These are phyloP conservation scores for Babylonia areolata DNA, from an alignment of 1,140 invertebrate species.

Conservation along the genomic window DNA sequence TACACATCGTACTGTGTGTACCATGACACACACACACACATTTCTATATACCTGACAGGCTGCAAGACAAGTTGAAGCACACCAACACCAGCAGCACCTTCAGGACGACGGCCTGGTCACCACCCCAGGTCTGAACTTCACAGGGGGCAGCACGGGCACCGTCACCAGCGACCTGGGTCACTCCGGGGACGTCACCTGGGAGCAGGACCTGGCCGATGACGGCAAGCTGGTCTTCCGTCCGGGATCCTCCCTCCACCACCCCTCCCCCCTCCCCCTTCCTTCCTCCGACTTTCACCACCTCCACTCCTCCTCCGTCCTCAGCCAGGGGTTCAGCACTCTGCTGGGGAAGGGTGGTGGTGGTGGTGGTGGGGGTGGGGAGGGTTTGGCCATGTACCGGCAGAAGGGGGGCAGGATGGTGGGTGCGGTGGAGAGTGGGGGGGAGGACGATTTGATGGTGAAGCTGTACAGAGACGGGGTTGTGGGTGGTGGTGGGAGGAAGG, in stretches of 20 bases:
- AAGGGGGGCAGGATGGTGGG: background rate
- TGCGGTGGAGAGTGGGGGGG: background rate
- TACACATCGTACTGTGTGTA: too few relatives aligned
- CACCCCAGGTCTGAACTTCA: background rate
- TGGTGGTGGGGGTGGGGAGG: background rate
- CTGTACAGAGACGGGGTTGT: conserved; percentile 1
- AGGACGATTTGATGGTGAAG: background rate
- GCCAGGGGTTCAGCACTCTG: background rate
- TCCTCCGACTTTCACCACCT: background rate
- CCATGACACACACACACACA: too few relatives aligned
- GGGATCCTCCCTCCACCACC: background rate
- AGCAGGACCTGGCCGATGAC: conserved; percentile 25
- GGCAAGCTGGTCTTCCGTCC: conserved; percentile 1
- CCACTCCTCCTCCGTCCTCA: background rate
- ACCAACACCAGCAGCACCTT: too few relatives aligned
- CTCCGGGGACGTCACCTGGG: conserved; percentile 8
- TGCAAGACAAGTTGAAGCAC: conserved; percentile 20
- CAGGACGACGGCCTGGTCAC: background rate
- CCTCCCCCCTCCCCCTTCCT: background rate
- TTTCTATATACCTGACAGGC: too few relatives aligned
- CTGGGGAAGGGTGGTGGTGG: background rate
- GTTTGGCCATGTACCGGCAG: too few relatives aligned
- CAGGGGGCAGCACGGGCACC: background rate
- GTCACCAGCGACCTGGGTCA: background rate
- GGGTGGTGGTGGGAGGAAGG: background rate